These are phyloP conservation scores for Miltochrista miniata DNA, from an alignment of 2,888 invertebrate species.

Conservation along the genomic window DNA sequence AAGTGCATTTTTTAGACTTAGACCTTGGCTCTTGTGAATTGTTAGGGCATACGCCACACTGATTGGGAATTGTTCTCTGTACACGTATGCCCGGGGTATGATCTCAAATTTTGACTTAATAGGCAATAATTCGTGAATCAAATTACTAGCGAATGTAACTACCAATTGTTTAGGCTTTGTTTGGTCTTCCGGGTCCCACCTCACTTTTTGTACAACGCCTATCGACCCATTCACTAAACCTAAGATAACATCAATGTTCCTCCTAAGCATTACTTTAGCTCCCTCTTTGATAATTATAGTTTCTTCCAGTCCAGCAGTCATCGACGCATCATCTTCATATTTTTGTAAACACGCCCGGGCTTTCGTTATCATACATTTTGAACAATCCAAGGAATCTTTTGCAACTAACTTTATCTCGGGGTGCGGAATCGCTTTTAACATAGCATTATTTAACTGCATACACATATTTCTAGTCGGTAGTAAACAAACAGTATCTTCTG, in stretches of 20 bases:
- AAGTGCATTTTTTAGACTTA: no score
- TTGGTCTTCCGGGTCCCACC: no score
- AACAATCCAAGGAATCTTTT: not conserved
- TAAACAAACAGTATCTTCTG: constrained; percentile 4
- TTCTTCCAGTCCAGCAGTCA: constrained; percentile 1
- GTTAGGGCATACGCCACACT: no score
- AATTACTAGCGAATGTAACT: no score
- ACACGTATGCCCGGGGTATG: no score
- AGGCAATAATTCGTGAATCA: no score
- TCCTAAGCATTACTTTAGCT: constrained; percentile 1
- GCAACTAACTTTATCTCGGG: not conserved
- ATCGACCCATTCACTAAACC: constrained; percentile 4
- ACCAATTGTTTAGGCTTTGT: no score
- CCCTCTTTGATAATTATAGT: not conserved
- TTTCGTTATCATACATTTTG: not conserved
- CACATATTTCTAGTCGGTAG: constrained; percentile 1
- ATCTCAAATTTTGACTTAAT: no score
- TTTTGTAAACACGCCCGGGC: not conserved
- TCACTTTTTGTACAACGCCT: no score
- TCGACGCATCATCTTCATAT: not conserved
- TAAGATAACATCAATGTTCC: constrained; percentile 1
- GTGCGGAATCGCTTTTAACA: not conserved
- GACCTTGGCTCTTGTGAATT: no score
- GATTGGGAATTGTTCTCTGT: no score
- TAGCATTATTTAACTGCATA: not conserved